Evolutionary conservation across 2,113 vertebrate genomes (phyloP).

Genomic region (Procapra przewalskii): DNA sequence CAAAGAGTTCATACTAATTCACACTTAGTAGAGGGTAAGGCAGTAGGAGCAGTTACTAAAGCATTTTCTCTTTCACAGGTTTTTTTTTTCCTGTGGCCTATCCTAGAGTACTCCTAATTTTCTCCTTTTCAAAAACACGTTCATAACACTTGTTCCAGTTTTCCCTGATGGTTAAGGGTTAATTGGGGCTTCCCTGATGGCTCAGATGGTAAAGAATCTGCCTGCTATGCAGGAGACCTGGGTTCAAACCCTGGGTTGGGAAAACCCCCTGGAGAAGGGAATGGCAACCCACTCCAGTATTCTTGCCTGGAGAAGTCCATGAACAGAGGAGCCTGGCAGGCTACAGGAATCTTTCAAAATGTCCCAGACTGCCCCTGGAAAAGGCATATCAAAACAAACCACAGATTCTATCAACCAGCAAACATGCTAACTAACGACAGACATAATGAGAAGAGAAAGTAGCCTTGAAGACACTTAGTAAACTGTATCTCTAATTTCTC

Average conservation of each 20-base stretch:
- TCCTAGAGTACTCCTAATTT: neutral
- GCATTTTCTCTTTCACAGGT: neutral
- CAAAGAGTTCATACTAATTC: neutral
- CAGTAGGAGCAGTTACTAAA: neutral
- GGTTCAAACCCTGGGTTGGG: neutral
- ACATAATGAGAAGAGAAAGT: neutral
- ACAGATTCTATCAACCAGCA: neutral
- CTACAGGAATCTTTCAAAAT: neutral
- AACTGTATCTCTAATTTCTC: neutral
- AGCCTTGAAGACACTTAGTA: neutral
- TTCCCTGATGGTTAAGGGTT: neutral
- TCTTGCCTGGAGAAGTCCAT: neutral
- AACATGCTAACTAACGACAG: neutral
- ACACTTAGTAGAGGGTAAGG: neutral
- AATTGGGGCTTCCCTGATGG: neutral
- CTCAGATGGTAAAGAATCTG: neutral
- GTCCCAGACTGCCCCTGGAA: neutral
- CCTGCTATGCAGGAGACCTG: neutral
- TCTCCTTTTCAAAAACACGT: neutral
- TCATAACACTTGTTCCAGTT: neutral
- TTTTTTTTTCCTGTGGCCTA: neutral
- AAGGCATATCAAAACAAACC: slow-evolving; percentile 29
- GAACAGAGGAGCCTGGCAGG: neutral
- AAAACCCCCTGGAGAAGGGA: neutral
- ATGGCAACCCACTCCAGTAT: neutral